phyloP scores from a whole-genome alignment of 2,888 invertebrate species.

The Cerceris ruficornis region DNA sequence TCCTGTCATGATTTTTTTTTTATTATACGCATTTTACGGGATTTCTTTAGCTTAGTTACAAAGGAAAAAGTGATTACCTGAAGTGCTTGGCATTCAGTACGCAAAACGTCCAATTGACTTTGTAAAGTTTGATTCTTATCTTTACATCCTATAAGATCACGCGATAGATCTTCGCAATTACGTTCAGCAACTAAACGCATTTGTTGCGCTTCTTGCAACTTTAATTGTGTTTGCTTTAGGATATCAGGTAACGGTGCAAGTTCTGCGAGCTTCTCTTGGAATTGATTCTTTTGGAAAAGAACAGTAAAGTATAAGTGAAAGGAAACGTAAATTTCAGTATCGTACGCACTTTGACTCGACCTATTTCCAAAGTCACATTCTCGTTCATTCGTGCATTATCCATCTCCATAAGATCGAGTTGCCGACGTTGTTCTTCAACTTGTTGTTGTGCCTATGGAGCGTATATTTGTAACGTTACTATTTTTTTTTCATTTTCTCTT shows the following conservation, averaged over 20 bases:
- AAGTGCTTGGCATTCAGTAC: slow-evolving; percentile 69
- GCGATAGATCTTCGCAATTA: slow-evolving; percentile 86
- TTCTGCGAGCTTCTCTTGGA: slow-evolving; percentile 88
- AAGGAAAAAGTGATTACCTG: slow-evolving; percentile 55
- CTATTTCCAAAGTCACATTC: slow-evolving; percentile 88
- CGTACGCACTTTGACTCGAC: slow-evolving; percentile 84
- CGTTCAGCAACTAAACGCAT: slow-evolving; percentile 86
- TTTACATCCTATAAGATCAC: slow-evolving; percentile 85
- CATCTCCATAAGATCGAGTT: slow-evolving; percentile 88
- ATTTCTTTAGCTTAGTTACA: background rate
- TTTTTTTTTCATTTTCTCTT: slow-evolving; percentile 2
- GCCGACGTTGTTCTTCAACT: slow-evolving; percentile 87
- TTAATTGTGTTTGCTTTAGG: slow-evolving; percentile 86
- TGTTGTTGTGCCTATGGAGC: slow-evolving; percentile 85
- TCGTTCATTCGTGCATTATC: slow-evolving; percentile 88
- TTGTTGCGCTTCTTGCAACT: slow-evolving; percentile 87
- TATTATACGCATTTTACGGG: background rate
- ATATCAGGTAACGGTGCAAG: slow-evolving; percentile 87
- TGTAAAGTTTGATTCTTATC: slow-evolving; percentile 83
- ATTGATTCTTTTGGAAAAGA: slow-evolving; percentile 82
- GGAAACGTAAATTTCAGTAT: background rate
- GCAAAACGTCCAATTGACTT: slow-evolving; percentile 75
- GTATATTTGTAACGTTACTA: slow-evolving; percentile 5
- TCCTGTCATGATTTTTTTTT: slow-evolving; percentile 51
- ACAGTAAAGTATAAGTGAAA: background rate